Base-by-base conservation (phyloP, 2,113 vertebrate species). In the Tamias sibiricus region DNA sequence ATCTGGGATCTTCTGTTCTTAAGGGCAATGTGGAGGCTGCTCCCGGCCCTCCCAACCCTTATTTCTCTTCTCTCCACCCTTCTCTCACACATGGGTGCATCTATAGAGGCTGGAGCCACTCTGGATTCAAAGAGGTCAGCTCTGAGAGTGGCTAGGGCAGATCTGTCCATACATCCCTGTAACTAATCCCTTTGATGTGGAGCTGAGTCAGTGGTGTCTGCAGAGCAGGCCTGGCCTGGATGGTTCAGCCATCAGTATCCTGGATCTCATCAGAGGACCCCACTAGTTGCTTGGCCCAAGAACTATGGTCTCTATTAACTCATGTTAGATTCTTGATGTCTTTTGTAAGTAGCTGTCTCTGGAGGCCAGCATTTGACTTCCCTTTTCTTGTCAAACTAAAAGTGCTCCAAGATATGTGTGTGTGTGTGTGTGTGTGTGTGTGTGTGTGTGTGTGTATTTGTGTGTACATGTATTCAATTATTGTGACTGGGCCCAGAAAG, bases 401-500 rank as follows among this genome's bases (percentile, higher is more conserved):
- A 77, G 44, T 88, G 10, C 37, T 93, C n/a, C 40, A 44, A 82
- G 37, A 17, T 42, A 37, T 85, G 20, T 49, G 32, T 74, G 52
- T 76, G 37, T 68, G 82, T 90, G 84, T 75, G 64, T 69, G 35
- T 87, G 86, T 52, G 16, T 57, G 28, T 52, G 49, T 14, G 54
- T 57, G 54, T 91, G 94, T 87, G n/a, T 11, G 26, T 69, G 2
- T 85, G 22, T 79, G 11, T 20, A 30, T 77, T 19, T 40, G 5
- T n/a, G 8, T 93, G 89, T 91, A 37, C 13, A 24, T 62, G 4
- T 85, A 28, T 90, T 96, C 87, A 66, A 35, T 91, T 96, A 74
- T 82, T 91, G n/a, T 42, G 26, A 87, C 28, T 95, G 72, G 19
- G 86, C 19, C n/a, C 59, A 94, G 66, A 96, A 97, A 95, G 8